Conservation (phyloP, 53 echinoderm and acorn worm genomes). For the Stichopus horrens region DNA sequence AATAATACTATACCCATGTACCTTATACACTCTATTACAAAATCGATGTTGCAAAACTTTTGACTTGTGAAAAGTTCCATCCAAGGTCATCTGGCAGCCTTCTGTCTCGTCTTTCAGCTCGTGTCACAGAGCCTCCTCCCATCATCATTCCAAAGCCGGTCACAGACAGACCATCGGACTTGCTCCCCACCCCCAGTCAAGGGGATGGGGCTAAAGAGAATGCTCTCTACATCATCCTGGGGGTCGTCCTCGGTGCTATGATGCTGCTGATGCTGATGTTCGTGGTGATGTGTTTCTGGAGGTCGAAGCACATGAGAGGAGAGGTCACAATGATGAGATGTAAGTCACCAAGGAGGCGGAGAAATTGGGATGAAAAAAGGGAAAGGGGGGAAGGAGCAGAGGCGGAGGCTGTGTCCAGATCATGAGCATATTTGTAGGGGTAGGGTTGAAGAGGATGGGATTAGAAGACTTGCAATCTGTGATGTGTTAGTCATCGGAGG, state of each 20-base stretch:
- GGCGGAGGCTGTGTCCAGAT: neutral
- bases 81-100: neutral
- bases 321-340: constrained; percentile 50
- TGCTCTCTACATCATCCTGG: constrained; percentile 86
- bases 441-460: neutral
- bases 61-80: no score
- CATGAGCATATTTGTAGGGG: neutral
- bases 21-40: no score
- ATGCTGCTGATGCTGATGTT: constrained; percentile 89
- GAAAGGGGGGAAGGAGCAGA: no score
- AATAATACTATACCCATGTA: no score
- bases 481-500: no score
- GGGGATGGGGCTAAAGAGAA: constrained; percentile 53
- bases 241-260: constrained; percentile 90
- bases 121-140: constrained; percentile 65
- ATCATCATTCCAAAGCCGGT: constrained; percentile 61
- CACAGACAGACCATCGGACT: constrained; percentile 37
- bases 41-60: no score
- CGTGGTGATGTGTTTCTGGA: constrained; percentile 92
- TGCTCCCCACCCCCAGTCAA: constrained; percentile 39
- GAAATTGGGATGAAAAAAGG: neutral
- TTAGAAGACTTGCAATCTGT: no score
- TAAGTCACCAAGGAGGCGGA: neutral
- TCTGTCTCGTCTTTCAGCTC: constrained; percentile 47
- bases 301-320: constrained; percentile 83